Evolutionary conservation across 2,888 invertebrate genomes (phyloP).

Genomic region (Rhorus exstirpatorius): DNA sequence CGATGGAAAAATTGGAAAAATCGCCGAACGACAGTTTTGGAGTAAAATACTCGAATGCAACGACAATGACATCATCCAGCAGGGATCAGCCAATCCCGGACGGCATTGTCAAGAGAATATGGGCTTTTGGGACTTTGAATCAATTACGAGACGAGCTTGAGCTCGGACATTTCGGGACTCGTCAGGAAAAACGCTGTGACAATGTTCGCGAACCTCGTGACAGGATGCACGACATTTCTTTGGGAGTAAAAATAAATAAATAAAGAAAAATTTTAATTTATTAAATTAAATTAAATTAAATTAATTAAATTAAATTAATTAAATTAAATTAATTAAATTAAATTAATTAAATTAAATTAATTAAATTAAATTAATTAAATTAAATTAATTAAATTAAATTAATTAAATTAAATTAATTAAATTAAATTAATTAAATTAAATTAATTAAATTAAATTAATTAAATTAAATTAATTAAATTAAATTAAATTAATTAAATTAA

Average conservation of each 20-base stretch:
- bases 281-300: not conserved
- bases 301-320: not conserved
- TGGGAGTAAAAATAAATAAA: conserved; percentile 23
- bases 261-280: conserved; percentile 10
- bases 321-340: not conserved
- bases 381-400: too few relatives aligned
- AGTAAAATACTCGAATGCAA: conserved; percentile 20
- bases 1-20: conserved; percentile 4
- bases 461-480: not conserved
- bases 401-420: too few relatives aligned
- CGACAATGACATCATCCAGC: not conserved
- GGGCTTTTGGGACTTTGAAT: conserved; percentile 35
- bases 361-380: not conserved
- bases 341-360: too few relatives aligned
- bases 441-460: not conserved
- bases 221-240: conserved; percentile 49
- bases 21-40: not conserved
- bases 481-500: too few relatives aligned
- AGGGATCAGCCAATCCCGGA: not conserved
- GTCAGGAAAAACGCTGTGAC: conserved; percentile 51
- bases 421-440: not conserved
- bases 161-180: conserved; percentile 21
- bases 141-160: conserved; percentile 32
- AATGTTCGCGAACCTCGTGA: conserved; percentile 29
- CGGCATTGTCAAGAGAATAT: conserved; percentile 38